Base-by-base conservation (phyloP, 2,113 vertebrate genomes). In the Mus musculus region DNA sequence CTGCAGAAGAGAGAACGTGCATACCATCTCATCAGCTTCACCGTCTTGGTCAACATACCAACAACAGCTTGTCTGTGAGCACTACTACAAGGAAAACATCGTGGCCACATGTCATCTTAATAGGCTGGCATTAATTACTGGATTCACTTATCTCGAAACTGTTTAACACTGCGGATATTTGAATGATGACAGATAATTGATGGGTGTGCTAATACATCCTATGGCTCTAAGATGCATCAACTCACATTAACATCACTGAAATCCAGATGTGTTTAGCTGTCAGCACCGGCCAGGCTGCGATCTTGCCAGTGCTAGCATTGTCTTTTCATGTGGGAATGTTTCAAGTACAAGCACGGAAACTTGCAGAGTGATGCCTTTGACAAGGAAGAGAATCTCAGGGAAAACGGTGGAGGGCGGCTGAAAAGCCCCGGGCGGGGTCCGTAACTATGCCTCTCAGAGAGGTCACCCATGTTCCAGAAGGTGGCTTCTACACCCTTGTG, bases 41-140 rank as follows among this genome's bases (percentile, higher is more conserved):
- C 63, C n/a, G 4, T 81, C 69, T 46, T 76, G 33, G 56, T 73
- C 71, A 88, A 80, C 71, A 85, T 1, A 88, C 22, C n/a, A 77
- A n/a, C 49, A 82, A 75, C 86, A 95, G 71, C 78, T 84, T 85
- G 67, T 72, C 89, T 95, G 20, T 71, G 75, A 96, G 85, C 61
- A 88, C 28, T 52, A 59, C 39, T 63, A 52, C n/a, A 17, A 95
- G 54, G 94, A 91, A 90, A 88, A 82, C 22, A 42, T 80, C 88
- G 82, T 77, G 88, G 76, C 39, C 75, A 90, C 26, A 39, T 42
- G 28, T 52, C 65, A 88, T 63, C n/a, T 72, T 88, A 75, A 94
- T 61, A 93, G 59, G 28, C 46, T 92, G 61, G 28, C 92, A 59
- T 75, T 80, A 93, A 90, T 90, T 94, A 86, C 49, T 82, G 86